Conservation (phyloP, 35 echinoderm and acorn worm species). For the Holothuria glaberrima region DNA sequence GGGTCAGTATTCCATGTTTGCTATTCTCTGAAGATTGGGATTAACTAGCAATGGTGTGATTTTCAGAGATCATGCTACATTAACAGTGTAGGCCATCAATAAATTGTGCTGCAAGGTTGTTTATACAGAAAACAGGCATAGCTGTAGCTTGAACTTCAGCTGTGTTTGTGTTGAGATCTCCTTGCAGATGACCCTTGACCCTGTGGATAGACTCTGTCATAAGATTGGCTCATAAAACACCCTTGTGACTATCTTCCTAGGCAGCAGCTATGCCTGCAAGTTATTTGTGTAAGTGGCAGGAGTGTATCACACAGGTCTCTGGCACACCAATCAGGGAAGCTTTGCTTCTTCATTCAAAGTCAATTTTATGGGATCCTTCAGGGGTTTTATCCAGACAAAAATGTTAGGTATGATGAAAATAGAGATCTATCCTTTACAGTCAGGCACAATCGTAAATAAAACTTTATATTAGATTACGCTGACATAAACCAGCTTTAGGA, state of each 20-base stretch:
- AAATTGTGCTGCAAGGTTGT: slow-evolving; percentile 23
- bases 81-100: too few relatives aligned
- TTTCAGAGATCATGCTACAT: too few relatives aligned
- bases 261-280: not conserved
- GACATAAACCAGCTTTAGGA: slow-evolving; percentile 38
- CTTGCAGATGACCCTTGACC: slow-evolving; percentile 41
- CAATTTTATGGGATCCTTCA: slow-evolving; percentile 38
- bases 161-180: slow-evolving; percentile 50
- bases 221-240: slow-evolving; percentile 44
- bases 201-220: slow-evolving; percentile 14
- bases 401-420: slow-evolving; percentile 4
- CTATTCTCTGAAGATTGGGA: too few relatives aligned
- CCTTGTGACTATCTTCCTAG: not conserved
- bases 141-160: slow-evolving; percentile 23
- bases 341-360: slow-evolving; percentile 24
- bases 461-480: slow-evolving; percentile 33
- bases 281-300: slow-evolving; percentile 26
- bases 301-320: not conserved
- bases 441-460: slow-evolving; percentile 10
- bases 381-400: slow-evolving; percentile 8
- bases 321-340: too few relatives aligned
- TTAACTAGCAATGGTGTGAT: too few relatives aligned
- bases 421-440: slow-evolving; percentile 6
- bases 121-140: slow-evolving; percentile 36
- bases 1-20: too few relatives aligned